Conservation (phyloP, 2,888 invertebrate species). For the Leptopilina syphax region DNA sequence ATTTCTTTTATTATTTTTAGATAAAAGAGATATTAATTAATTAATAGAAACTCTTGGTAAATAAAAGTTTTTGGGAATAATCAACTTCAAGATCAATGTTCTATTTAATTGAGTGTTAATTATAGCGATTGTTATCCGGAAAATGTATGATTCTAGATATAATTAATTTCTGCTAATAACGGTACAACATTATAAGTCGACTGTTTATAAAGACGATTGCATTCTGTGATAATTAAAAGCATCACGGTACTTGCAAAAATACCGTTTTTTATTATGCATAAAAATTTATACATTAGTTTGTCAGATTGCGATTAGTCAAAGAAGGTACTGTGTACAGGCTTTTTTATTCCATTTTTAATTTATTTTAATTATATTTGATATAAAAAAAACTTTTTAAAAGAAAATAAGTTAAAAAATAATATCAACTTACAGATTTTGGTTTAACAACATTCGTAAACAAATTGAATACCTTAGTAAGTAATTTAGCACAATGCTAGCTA, state of each 20-base stretch:
- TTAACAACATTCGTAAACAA: too few relatives aligned
- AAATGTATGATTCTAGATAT: neutral
- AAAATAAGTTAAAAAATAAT: too few relatives aligned
- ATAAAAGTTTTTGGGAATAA: neutral
- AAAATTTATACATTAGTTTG: neutral
- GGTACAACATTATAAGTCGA: slow-evolving; percentile 24
- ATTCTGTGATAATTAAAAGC: slow-evolving; percentile 19
- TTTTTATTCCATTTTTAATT: too few relatives aligned
- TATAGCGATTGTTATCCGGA: slow-evolving; percentile 11
- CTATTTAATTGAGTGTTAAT: slow-evolving; percentile 4
- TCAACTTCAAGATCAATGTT: neutral
- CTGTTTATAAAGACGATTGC: slow-evolving; percentile 15
- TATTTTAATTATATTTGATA: too few relatives aligned
- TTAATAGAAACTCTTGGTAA: neutral
- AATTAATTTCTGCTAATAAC: slow-evolving; percentile 19
- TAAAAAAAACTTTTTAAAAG: too few relatives aligned
- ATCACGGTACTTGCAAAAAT: slow-evolving; percentile 33
- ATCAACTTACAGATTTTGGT: too few relatives aligned
- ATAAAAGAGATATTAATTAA: neutral
- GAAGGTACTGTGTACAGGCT: neutral
- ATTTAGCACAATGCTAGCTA: too few relatives aligned
- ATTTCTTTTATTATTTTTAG: too few relatives aligned
- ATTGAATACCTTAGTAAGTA: too few relatives aligned
- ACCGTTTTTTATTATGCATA: slow-evolving; percentile 12
- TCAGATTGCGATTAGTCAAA: neutral